Percentiles rank a stretch among this genome's conserved stretches.
phyloP scores from a whole-genome alignment of 2,888 invertebrate species.

The Pheosia gnoma region DNA sequence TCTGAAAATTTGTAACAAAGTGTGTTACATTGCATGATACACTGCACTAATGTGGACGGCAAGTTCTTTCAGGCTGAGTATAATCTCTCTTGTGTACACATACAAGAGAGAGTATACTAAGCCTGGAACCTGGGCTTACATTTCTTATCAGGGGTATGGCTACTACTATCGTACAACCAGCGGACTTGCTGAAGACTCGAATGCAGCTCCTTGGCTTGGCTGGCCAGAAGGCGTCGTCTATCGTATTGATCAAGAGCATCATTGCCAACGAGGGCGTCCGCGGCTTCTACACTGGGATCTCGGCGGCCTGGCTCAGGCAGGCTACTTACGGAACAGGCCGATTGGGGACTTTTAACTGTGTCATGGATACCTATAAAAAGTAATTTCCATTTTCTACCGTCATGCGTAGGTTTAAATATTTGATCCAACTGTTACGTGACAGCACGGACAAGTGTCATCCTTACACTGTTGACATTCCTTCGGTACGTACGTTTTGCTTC shows the following conservation, averaged over 20 bases:
- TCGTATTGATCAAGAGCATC: constrained; percentile 89
- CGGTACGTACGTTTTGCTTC: no score
- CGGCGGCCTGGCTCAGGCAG: constrained; percentile 94
- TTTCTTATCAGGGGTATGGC: constrained; percentile 40
- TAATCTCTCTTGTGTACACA: background rate
- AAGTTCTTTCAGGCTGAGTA: no score
- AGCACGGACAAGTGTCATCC: no score
- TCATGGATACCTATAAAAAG: constrained; percentile 88
- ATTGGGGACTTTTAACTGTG: constrained; percentile 93
- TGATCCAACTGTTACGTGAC: no score
- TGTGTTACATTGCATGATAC: no score
- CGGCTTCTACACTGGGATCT: constrained; percentile 93
- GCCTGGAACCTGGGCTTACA: no score
- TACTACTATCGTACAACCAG: constrained; percentile 43
- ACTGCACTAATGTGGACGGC: no score
- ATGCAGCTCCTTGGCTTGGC: constrained; percentile 74
- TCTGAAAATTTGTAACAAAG: no score
- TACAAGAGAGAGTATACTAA: background rate
- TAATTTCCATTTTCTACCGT: constrained; percentile 37
- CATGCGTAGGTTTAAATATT: no score
- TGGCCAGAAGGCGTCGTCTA: constrained; percentile 85
- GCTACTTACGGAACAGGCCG: constrained; percentile 97
- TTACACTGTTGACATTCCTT: no score
- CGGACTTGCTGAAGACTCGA: constrained; percentile 48
- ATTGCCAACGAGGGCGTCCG: constrained; percentile 91